Conservation (phyloP, 2,797 vertebrate genomes). For the Rhinoraja longicauda region DNA sequence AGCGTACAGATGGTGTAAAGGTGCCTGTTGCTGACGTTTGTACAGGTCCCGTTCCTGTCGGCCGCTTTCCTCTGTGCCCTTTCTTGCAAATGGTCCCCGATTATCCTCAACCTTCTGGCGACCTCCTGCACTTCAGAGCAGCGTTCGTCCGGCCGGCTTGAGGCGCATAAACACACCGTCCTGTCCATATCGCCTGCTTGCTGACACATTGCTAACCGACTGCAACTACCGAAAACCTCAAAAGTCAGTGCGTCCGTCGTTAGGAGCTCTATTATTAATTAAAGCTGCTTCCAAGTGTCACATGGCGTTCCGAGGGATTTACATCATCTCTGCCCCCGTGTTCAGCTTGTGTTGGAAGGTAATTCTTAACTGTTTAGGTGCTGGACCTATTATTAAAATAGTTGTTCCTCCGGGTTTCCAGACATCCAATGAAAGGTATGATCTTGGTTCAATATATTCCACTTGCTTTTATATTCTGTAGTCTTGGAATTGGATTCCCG, state of each 20-base stretch:
- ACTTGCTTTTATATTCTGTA: background rate
- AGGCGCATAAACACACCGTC: conserved; percentile 63
- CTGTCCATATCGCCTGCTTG: conserved; percentile 68
- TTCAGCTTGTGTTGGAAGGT: conserved; percentile 49
- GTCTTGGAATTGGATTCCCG: background rate
- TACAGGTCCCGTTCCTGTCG: conserved; percentile 51
- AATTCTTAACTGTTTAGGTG: conserved; percentile 67
- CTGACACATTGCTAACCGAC: conserved; percentile 68
- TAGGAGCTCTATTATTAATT: conserved; percentile 78
- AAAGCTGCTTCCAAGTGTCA: conserved; percentile 49
- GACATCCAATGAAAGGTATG: background rate
- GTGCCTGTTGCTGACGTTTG: conserved; percentile 46
- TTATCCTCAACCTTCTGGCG: conserved; percentile 73
- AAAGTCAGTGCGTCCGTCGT: conserved; percentile 48
- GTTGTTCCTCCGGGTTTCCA: conserved; percentile 41
- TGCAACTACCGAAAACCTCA: conserved; percentile 40
- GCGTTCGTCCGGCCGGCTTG: conserved; percentile 53
- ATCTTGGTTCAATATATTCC: too few species aligned
- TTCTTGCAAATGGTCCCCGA: conserved; percentile 83
- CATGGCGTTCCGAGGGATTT: conserved; percentile 60
- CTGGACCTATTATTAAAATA: conserved; percentile 47
- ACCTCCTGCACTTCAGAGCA: conserved; percentile 65
- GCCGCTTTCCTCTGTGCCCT: conserved; percentile 51
- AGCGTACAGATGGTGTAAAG: conserved; percentile 61
- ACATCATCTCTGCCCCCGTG: conserved; percentile 78